These are phyloP conservation scores for Chaetophractus vellerosus DNA, from an alignment of 2,797 vertebrate genomes.

Conservation along the genomic window DNA sequence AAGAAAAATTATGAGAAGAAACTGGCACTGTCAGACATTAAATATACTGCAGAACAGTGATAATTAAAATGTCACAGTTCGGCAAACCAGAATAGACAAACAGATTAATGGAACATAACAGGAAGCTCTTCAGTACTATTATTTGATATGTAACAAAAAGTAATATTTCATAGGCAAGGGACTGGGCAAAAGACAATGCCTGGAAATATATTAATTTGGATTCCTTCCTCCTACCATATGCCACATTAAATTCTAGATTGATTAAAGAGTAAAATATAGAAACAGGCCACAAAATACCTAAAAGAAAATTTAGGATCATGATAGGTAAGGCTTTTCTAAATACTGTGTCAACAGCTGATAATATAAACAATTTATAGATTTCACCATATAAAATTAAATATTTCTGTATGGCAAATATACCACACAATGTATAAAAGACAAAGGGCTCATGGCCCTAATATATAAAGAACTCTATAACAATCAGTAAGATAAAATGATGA, in stretches of 20 bases:
- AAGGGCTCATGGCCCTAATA: conserved; percentile 25
- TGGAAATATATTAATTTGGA: conserved; percentile 37
- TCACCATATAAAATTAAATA: conserved; percentile 50
- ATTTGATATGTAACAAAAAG: not conserved
- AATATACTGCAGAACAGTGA: not conserved
- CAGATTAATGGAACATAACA: not conserved
- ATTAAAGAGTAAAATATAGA: conserved; percentile 62
- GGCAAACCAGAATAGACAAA: not conserved
- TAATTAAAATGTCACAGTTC: conserved; percentile 27
- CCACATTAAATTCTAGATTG: conserved; percentile 19
- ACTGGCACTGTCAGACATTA: not conserved
- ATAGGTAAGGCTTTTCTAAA: conserved; percentile 34
- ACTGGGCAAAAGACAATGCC: not conserved
- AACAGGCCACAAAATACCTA: not conserved
- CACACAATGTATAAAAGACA: conserved; percentile 42
- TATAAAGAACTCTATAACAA: conserved; percentile 67
- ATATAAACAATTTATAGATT: conserved; percentile 31
- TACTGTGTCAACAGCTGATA: conserved; percentile 31
- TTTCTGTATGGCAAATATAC: conserved; percentile 42
- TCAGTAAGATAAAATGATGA: conserved; percentile 58
- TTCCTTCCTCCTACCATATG: not conserved
- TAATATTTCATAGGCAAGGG: not conserved
- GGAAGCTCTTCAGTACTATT: conserved; percentile 1
- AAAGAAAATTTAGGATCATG: conserved; percentile 42
- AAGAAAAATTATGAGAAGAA: conserved; percentile 38